Evolutionary conservation across 2,113 vertebrate species (phyloP).

Genomic region (Xiphias gladius): DNA sequence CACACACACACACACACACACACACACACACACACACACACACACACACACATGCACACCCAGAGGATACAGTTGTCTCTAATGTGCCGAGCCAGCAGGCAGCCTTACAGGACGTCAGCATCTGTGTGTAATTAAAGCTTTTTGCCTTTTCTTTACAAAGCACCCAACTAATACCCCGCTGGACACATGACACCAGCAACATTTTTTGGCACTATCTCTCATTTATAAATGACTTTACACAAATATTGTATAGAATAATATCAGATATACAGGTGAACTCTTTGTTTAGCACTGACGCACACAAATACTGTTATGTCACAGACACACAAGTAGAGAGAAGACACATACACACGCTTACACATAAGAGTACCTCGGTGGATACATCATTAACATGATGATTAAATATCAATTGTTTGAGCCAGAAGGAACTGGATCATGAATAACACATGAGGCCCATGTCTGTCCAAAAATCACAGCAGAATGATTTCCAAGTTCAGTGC

Average conservation of each 20-base stretch:
- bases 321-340: neutral
- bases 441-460: constrained; percentile 56
- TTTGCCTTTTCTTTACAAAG: constrained; percentile 58
- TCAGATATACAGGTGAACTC: constrained; percentile 13
- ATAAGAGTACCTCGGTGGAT: constrained; percentile 24
- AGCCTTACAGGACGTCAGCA: constrained; percentile 61
- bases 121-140: constrained; percentile 68
- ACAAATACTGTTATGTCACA: neutral
- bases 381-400: constrained; percentile 55
- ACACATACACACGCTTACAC: constrained; percentile 18
- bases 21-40: constrained; percentile 7
- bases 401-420: constrained; percentile 28
- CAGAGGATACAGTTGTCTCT: constrained; percentile 51
- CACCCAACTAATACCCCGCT: constrained; percentile 9
- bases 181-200: constrained; percentile 17
- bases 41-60: constrained; percentile 1
- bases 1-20: neutral
- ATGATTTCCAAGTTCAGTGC: constrained; percentile 38
- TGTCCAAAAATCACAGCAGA: constrained; percentile 41
- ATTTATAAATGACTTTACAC: constrained; percentile 20
- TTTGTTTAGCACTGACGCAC: constrained; percentile 6
- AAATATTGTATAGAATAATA: constrained; percentile 3
- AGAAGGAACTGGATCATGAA: constrained; percentile 52
- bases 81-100: constrained; percentile 69
- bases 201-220: constrained; percentile 4